Evolutionary conservation across 2,797 vertebrate species (phyloP), one percentile per base, ranked within the genome.

Genomic region (Onychomys leucogaster): DNA sequence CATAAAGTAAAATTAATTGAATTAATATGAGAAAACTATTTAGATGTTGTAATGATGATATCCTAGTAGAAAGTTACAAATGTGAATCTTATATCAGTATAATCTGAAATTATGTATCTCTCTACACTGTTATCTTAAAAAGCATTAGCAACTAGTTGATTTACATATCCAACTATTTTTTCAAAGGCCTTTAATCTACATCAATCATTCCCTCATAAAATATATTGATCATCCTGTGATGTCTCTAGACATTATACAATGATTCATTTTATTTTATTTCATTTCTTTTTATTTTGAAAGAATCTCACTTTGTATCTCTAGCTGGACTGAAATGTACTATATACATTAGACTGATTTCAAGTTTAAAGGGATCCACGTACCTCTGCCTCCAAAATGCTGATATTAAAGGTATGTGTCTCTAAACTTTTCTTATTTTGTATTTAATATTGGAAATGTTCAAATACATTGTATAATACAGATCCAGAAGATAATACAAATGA

Each of bases 1-100:
- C 57, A 37, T n/a, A 85, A 95, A 76, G 81, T 90, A 77, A 86
- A 90, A 87, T 29, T 17, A 11, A 90, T 88, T 52, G 16, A 6
- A 43, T 11, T 87, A 17, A 4, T 88, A 5, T 82, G 4, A 2
- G 80, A 16, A 63, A 75, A 65, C 34, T 8, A 59, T 78, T 78
- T 57, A 12, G 10, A 41, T 32, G 10, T 55, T 57, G 52, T 67
- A 76, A 84, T 77, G 34, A 90, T 77, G 29, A n/a, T 81, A 61
- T 59, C 52, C 3, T 63, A 27, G 52, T 12, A 80, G 32, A 69
- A 95, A 94, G 77, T 83, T 69, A 43, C n/a, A 29, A 83, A 46
- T 52, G 61, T 71, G n/a, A 94, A 6, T 0, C 2, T 80, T 82
- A 14, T 19, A 65, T 75, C 1, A 90, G 61, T 43, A 93, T 12